Percentiles rank a stretch among this genome's conserved stretches.
phyloP scores from a whole-genome alignment of 2,797 vertebrate species.

The Nannoperca australis region DNA sequence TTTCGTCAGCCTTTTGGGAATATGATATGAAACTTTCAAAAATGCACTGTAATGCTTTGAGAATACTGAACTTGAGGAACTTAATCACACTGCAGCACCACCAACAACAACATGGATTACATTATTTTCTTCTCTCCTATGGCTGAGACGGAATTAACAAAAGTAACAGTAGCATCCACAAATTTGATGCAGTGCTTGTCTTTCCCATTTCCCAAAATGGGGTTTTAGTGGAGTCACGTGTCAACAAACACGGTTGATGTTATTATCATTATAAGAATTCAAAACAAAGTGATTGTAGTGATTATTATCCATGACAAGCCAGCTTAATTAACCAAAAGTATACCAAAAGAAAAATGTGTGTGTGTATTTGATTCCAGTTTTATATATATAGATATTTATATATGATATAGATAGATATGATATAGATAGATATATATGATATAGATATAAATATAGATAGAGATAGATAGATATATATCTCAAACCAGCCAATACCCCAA shows the following conservation, averaged over 20 bases:
- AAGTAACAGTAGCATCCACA: not conserved
- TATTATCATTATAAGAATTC: not conserved
- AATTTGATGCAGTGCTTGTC: not conserved
- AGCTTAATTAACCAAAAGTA: not conserved
- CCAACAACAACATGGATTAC: not conserved
- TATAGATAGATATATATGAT: too few relatives aligned
- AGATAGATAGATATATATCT: not conserved
- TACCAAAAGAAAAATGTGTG: not conserved
- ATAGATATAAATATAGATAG: too few relatives aligned
- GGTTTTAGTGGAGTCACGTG: not conserved
- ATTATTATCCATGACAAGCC: too few relatives aligned
- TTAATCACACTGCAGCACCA: conserved; percentile 12
- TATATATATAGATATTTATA: not conserved
- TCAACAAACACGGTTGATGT: not conserved
- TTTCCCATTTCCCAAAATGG: not conserved
- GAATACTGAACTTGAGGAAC: conserved; percentile 11
- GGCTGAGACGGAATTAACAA: conserved; percentile 6
- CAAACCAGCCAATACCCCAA: conserved; percentile 1
- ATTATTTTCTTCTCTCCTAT: not conserved
- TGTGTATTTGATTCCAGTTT: not conserved
- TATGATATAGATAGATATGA: too few relatives aligned
- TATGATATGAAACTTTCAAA: conserved; percentile 25
- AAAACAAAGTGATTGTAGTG: not conserved
- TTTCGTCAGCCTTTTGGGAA: conserved; percentile 15
- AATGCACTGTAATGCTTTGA: conserved; percentile 19